A percentile compares a stretch with the other conserved stretches of the same genome.
Evolutionary conservation across 2,888 invertebrate genomes (phyloP).

Genomic region (Plusia festucae): DNA sequence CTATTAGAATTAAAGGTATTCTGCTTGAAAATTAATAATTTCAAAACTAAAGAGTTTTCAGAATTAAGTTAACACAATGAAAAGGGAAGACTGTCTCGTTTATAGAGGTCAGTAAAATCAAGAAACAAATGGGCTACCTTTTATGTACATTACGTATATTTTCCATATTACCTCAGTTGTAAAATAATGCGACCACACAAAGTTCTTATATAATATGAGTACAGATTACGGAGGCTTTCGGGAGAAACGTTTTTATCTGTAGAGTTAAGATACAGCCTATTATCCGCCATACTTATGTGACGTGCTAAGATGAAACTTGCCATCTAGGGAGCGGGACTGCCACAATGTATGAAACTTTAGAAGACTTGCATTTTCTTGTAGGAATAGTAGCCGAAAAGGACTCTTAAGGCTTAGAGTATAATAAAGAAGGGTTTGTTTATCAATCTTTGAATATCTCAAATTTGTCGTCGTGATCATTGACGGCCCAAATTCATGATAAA

Average conservation of each 20-base stretch:
- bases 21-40: not conserved
- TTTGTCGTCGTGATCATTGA: too few relatives aligned
- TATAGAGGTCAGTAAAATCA: not conserved
- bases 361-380: slow-evolving; percentile 17
- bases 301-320: slow-evolving; percentile 45
- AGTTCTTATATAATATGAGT: slow-evolving; percentile 40
- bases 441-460: too few relatives aligned
- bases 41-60: not conserved
- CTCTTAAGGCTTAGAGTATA: not conserved
- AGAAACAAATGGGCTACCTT: not conserved
- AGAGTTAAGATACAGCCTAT: slow-evolving; percentile 47
- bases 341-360: not conserved
- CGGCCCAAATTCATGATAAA: too few relatives aligned
- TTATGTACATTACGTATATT: slow-evolving; percentile 11
- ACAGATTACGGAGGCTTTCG: slow-evolving; percentile 42
- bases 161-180: slow-evolving; percentile 25
- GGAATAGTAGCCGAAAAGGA: not conserved
- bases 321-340: slow-evolving; percentile 35
- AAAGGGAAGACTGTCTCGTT: not conserved
- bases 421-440: too few relatives aligned
- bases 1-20: too few relatives aligned
- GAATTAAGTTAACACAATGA: not conserved
- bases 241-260: slow-evolving; percentile 49
- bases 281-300: slow-evolving; percentile 53
- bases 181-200: slow-evolving; percentile 39